Evolutionary conservation across 2,797 vertebrate species (phyloP).

Genomic region (Acrossocheilus wenchowensis): DNA sequence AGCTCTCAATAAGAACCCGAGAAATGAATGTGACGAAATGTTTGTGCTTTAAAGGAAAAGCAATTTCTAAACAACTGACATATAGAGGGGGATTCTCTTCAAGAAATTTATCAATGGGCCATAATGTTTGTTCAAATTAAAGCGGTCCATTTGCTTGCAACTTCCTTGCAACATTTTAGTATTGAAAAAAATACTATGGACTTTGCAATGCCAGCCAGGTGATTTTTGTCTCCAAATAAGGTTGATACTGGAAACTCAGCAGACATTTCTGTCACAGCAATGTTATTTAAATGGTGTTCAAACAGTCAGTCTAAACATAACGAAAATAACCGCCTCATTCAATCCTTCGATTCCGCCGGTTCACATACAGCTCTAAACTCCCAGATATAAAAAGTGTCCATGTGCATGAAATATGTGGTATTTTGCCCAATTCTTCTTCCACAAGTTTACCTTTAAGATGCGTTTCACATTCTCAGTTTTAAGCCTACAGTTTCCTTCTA

Average conservation of each 20-base stretch:
- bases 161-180: neutral
- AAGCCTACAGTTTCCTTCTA: neutral
- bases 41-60: neutral
- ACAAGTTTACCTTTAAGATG: neutral
- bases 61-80: neutral
- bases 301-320: slow-evolving; percentile 16
- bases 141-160: neutral
- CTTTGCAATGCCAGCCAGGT: neutral
- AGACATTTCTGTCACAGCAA: neutral
- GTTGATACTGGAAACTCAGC: neutral
- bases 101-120: neutral
- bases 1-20: neutral
- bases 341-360: neutral
- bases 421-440: neutral
- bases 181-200: neutral
- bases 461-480: neutral
- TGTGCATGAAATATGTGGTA: neutral
- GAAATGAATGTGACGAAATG: neutral
- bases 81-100: neutral
- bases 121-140: neutral
- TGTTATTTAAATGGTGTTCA: slow-evolving; percentile 1
- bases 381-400: neutral
- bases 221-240: slow-evolving; percentile 27
- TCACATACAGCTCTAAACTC: neutral
- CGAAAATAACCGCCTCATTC: neutral